Evolutionary conservation across 2,797 vertebrate genomes (phyloP).

Genomic region (Coluber constrictor): DNA sequence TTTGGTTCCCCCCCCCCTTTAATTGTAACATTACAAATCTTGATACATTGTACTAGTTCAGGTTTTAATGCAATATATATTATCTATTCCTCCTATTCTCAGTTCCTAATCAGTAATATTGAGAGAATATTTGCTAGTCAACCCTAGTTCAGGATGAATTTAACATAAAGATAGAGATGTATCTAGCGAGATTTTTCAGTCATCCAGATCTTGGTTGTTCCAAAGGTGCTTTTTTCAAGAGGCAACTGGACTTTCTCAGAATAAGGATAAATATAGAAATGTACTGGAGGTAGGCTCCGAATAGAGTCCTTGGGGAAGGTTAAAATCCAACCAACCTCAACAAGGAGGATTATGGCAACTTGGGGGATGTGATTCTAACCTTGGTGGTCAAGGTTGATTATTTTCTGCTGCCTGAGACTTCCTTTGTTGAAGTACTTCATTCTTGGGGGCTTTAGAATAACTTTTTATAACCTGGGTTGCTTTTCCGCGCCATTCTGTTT

Average conservation of each 20-base stretch:
- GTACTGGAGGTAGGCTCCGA: not conserved
- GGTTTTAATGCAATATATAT: not conserved
- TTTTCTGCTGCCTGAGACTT: not conserved
- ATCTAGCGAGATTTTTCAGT: no score
- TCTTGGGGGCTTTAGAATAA: not conserved
- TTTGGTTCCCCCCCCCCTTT: not conserved
- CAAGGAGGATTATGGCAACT: not conserved
- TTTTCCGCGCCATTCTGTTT: not conserved
- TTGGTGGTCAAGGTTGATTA: not conserved
- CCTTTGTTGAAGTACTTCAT: not conserved
- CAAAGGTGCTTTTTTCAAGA: no score
- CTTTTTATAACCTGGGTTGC: not conserved
- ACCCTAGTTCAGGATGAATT: not conserved
- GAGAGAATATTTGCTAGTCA: not conserved
- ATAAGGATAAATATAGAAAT: not conserved
- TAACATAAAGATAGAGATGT: not conserved
- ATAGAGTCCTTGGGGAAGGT: not conserved
- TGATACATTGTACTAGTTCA: not conserved
- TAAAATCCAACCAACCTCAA: not conserved
- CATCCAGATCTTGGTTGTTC: no score
- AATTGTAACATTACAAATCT: not conserved
- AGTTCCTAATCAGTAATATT: fast-evolving
- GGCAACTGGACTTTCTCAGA: no score
- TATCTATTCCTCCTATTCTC: not conserved
- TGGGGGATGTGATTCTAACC: not conserved